Evolutionary conservation across 2,113 vertebrate species (phyloP).

Genomic region (Trogon melanurus): DNA sequence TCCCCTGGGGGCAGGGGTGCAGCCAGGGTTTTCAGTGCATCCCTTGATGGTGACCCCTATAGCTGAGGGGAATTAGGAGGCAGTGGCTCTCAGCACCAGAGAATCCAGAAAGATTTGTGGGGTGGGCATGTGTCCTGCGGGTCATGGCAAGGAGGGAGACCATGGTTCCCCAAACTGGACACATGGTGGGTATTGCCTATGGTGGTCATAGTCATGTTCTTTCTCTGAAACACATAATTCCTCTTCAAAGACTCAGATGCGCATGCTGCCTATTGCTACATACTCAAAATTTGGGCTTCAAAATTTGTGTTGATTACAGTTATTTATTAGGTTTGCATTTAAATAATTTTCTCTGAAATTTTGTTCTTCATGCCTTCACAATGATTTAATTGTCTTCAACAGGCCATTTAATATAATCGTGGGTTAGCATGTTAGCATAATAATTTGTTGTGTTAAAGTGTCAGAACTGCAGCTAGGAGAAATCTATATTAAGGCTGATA

Average conservation of each 20-base stretch:
- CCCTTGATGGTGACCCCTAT: neutral
- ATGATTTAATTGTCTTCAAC: neutral
- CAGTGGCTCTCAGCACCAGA: accelerated
- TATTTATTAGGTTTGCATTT: neutral
- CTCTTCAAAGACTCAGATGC: neutral
- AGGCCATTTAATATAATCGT: neutral
- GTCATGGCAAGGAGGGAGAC: accelerated
- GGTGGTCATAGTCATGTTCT: accelerated
- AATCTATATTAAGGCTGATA: neutral
- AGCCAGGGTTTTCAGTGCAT: neutral
- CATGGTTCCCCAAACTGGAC: accelerated
- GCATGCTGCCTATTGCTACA: accelerated
- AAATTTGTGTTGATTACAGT: neutral
- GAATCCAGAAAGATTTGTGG: neutral
- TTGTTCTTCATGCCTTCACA: neutral
- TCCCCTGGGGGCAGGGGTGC: accelerated
- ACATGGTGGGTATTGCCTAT: accelerated
- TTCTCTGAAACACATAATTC: neutral
- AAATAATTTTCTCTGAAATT: neutral
- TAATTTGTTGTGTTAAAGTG: neutral
- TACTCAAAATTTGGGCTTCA: neutral
- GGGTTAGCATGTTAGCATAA: neutral
- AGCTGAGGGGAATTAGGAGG: neutral
- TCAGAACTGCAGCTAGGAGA: neutral
- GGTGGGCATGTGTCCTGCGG: neutral